phyloP scores from a whole-genome alignment of 2,113 vertebrate species.

The Myiozetetes cayanensis region DNA sequence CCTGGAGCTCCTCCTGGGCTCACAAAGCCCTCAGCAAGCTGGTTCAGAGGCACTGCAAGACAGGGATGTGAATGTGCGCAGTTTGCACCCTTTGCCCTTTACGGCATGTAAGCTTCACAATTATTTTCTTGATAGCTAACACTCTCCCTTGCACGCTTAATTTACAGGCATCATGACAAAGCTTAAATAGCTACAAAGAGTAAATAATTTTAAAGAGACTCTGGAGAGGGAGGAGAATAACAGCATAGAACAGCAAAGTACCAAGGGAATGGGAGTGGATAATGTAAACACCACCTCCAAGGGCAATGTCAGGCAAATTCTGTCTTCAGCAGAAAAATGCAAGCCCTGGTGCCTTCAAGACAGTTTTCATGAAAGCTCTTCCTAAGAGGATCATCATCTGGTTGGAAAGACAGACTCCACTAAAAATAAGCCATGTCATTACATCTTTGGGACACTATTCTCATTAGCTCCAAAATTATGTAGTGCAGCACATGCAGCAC shows the following conservation, averaged over 20 bases:
- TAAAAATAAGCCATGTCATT: neutral
- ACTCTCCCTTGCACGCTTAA: rapidly evolving
- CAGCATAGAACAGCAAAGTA: neutral
- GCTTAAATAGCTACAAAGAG: neutral
- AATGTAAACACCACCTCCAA: neutral
- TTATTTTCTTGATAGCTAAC: neutral
- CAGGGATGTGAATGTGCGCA: neutral
- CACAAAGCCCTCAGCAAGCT: neutral
- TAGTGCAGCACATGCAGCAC: neutral
- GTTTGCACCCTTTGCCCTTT: neutral
- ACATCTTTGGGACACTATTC: neutral
- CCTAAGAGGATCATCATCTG: neutral
- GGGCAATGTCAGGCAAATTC: neutral
- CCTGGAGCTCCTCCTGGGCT: neutral
- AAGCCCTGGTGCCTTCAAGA: neutral
- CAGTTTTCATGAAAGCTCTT: neutral
- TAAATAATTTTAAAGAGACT: neutral
- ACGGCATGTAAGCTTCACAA: rapidly evolving
- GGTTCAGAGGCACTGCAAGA: rapidly evolving
- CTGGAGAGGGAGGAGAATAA: neutral
- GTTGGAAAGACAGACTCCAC: neutral
- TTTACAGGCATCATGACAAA: neutral
- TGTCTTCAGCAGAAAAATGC: neutral
- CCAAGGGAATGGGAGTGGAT: rapidly evolving
- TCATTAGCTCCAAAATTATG: neutral